A percentile compares a stretch with the other conserved stretches of the same genome.
Conservation (phyloP, 2,113 vertebrate genomes). For the Notothenia coriiceps region DNA sequence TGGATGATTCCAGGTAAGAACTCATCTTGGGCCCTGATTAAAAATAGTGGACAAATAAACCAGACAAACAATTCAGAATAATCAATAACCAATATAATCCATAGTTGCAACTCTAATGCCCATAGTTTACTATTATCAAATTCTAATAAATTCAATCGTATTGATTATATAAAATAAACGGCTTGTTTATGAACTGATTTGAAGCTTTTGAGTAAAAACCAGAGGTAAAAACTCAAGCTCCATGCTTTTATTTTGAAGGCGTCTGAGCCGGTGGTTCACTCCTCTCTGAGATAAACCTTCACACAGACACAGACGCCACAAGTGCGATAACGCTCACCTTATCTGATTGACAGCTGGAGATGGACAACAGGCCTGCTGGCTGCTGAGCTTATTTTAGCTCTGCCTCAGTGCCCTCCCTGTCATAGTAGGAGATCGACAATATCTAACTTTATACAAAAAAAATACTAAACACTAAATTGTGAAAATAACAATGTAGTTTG, state of each 20-base stretch:
- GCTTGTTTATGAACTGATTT: too few species aligned
- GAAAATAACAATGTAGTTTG: background rate
- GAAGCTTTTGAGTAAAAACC: too few species aligned
- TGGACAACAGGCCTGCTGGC: constrained; percentile 2
- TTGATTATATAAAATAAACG: too few species aligned
- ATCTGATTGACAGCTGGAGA: constrained; percentile 50
- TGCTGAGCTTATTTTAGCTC: constrained; percentile 34
- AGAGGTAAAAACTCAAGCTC: too few species aligned
- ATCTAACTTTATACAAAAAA: too few species aligned
- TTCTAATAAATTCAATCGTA: too few species aligned
- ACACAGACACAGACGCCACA: constrained; percentile 26
- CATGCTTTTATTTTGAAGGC: constrained; percentile 50
- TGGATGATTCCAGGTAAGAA: background rate
- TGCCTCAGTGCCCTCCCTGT: background rate
- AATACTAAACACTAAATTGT: background rate
- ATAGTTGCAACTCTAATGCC: too few species aligned
- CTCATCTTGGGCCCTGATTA: too few species aligned
- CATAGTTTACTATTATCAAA: too few species aligned
- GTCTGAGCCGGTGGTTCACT: background rate
- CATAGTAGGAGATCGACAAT: background rate
- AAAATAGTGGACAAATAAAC: too few species aligned
- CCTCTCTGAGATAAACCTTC: constrained; percentile 5
- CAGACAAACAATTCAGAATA: too few species aligned
- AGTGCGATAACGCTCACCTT: constrained; percentile 10
- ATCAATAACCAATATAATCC: too few species aligned